Percentiles rank a stretch among this genome's conserved stretches.
Conservation (phyloP, 2,113 vertebrate genomes). For the Prunella himalayana region DNA sequence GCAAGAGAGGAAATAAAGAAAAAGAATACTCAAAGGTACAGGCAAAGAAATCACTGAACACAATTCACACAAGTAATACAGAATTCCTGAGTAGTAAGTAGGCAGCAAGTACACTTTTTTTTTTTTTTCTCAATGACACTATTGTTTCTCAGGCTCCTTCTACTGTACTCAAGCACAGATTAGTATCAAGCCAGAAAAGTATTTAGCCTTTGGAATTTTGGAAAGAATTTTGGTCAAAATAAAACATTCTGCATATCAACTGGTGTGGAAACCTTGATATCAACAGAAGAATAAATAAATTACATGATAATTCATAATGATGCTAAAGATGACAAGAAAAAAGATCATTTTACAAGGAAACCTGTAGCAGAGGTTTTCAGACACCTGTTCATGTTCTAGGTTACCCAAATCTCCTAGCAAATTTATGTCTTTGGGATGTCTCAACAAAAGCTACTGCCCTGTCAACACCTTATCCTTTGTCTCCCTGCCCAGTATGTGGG, state of each 20-base stretch:
- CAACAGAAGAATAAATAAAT: background rate
- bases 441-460: background rate
- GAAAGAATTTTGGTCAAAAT: background rate
- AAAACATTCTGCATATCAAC: background rate
- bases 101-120: background rate
- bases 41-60: background rate
- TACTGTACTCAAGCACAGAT: conserved; percentile 13
- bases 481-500: background rate
- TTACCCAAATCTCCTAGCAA: background rate
- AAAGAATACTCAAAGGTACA: background rate
- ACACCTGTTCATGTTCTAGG: background rate
- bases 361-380: background rate
- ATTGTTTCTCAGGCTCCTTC: conserved; percentile 31
- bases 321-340: background rate
- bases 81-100: conserved; percentile 25
- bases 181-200: conserved; percentile 1
- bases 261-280: background rate
- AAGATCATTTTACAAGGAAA: background rate
- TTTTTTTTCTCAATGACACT: conserved; percentile 1
- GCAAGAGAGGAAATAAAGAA: background rate
- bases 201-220: conserved; percentile 11
- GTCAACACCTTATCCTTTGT: background rate
- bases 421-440: background rate
- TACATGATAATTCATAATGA: background rate
- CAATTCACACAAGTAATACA: background rate